Base-by-base conservation (phyloP, 1,140 invertebrate genomes). In the Bombus impatiens region DNA sequence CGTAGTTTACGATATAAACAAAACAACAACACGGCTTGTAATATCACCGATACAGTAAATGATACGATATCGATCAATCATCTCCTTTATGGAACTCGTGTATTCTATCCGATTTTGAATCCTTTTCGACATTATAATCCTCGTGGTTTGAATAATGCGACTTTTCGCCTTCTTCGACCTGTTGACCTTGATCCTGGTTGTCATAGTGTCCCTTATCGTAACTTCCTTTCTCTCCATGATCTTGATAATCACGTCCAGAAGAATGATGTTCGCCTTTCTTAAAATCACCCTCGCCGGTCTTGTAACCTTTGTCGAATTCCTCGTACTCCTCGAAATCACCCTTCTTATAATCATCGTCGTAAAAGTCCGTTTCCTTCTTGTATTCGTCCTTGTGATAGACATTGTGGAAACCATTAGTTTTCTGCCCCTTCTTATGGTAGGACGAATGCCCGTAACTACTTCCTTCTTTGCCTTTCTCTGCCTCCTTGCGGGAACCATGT, bases 351-450 rank as follows among this genome's bases (percentile, higher is more conserved):
- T 95, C 96, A 70, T 97, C 96, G 90, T 97, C 97, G 91, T 97
- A 97, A 94, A 97, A 97, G 85, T 96, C 96, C 78, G 97, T 96
- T 87, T 97, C 96, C 91, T 97, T 97, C 92, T 97, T 97, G 94
- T 96, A 97, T 92, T 97, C 97, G 90, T 97, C 97, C 94, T 97
- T 97, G 94, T 96, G 96, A 92, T 96, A 97, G 4, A 97, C 96
- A 88, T 97, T 97, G 93, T 97, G 97, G 94, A 96, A 97, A 35
- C 97, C 97, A 6, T 95, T 97, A 10, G 96, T 96, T 83, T 97
- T 96, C 76, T 96, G 96, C 4, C 97, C 97, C 90, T 97, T 97
- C 91, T 96, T 96, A 93, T 96, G 96, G 90, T 92, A 93, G 82
- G 96, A 96, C 86, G 96, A 96, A 87, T 97, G 96, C 22, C 95